A percentile compares a stretch with the other conserved stretches of the same genome.
Evolutionary conservation across 2,113 vertebrate genomes (phyloP).

Genomic region (Turnix velox): DNA sequence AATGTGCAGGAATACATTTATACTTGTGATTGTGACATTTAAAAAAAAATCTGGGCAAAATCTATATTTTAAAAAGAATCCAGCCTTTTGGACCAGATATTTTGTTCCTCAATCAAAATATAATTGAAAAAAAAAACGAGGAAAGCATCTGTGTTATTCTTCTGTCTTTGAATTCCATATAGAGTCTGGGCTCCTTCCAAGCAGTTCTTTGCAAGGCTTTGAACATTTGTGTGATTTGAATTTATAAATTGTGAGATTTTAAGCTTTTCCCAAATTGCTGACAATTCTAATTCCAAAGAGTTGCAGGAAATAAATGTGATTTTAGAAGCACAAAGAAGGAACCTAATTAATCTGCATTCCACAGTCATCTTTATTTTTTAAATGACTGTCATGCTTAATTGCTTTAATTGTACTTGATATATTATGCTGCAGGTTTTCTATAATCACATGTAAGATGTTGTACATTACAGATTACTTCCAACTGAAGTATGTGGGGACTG

Average conservation of each 20-base stretch:
- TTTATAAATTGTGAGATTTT: slow-evolving; percentile 54
- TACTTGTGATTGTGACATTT: neutral
- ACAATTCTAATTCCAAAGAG: slow-evolving; percentile 48
- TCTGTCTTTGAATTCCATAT: slow-evolving; percentile 53
- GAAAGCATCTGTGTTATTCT: slow-evolving; percentile 38
- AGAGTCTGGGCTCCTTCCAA: slow-evolving; percentile 50
- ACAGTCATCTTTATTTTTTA: slow-evolving; percentile 1
- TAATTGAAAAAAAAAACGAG: neutral
- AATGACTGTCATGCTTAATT: slow-evolving; percentile 33
- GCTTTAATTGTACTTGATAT: slow-evolving; percentile 54
- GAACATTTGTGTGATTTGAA: slow-evolving; percentile 71
- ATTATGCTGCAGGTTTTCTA: slow-evolving; percentile 36
- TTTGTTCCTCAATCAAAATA: slow-evolving; percentile 46
- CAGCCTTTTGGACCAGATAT: slow-evolving; percentile 35
- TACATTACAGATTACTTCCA: slow-evolving; percentile 53
- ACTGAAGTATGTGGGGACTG: slow-evolving; percentile 24
- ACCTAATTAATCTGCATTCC: slow-evolving; percentile 54
- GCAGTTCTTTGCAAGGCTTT: slow-evolving; percentile 39
- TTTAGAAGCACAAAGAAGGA: slow-evolving; percentile 47
- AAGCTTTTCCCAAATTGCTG: slow-evolving; percentile 46
- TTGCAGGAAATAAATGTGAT: slow-evolving; percentile 48
- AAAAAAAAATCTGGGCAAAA: neutral
- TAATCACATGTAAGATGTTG: slow-evolving; percentile 45
- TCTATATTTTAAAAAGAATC: neutral
- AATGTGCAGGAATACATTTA: neutral